phyloP scores from a whole-genome alignment of 2,113 vertebrate species.

The Dolichotis patagonum region DNA sequence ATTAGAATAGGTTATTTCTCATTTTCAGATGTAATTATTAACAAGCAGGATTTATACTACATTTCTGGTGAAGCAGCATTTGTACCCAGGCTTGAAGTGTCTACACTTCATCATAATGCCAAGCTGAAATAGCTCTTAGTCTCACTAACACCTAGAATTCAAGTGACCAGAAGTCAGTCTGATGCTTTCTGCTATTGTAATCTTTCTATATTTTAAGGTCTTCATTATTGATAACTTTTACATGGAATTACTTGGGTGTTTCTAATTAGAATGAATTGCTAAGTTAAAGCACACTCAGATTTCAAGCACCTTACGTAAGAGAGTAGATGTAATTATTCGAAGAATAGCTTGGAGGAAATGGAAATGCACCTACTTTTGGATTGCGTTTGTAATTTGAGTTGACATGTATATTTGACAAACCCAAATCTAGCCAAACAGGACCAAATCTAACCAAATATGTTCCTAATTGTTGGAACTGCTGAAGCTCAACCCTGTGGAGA shows the following conservation, averaged over 20 bases:
- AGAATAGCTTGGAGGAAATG: not conserved
- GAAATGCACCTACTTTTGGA: not conserved
- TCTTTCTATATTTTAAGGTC: not conserved
- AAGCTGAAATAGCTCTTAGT: not conserved
- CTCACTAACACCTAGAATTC: not conserved
- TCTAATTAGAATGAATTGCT: constrained; percentile 35
- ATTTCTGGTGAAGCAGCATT: not conserved
- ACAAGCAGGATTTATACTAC: not conserved
- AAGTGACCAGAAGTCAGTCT: not conserved
- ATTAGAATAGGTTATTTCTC: not conserved
- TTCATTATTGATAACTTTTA: not conserved
- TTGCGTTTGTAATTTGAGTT: not conserved
- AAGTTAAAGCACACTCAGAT: not conserved
- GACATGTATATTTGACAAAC: not conserved
- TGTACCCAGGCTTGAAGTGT: not conserved
- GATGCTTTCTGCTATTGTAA: not conserved
- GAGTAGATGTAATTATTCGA: not conserved
- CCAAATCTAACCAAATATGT: not conserved
- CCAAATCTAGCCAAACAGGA: not conserved
- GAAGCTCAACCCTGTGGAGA: not conserved
- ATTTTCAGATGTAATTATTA: not conserved
- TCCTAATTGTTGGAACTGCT: constrained; percentile 26
- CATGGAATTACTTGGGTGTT: not conserved
- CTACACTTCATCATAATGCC: not conserved
- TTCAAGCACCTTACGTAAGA: not conserved